Percentiles rank a stretch among this genome's conserved stretches.
These are phyloP conservation scores for Vollenhovia emeryi DNA, from an alignment of 1,140 invertebrate genomes.

Conservation along the genomic window DNA sequence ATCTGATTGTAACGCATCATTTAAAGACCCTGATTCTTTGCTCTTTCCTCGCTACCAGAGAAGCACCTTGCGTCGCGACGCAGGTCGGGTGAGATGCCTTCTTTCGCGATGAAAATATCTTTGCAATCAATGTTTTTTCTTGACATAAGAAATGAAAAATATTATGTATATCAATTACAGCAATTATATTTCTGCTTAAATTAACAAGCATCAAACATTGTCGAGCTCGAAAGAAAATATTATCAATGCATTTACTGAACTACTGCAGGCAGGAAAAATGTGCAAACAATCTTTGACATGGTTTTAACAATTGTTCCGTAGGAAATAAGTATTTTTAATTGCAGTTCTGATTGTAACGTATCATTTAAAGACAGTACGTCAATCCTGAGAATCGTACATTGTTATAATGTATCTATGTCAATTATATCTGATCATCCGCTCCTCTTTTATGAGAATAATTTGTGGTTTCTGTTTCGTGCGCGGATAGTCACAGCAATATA, in stretches of 20 bases:
- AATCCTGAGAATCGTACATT: conserved; percentile 47
- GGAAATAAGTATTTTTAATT: conserved; percentile 12
- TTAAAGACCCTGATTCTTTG: background rate
- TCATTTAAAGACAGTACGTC: background rate
- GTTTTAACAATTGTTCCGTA: background rate
- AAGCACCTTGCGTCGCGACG: conserved; percentile 31
- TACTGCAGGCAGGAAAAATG: background rate
- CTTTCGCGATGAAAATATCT: background rate
- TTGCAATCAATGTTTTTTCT: background rate
- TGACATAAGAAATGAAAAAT: background rate
- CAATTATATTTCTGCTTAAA: background rate
- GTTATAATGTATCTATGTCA: conserved; percentile 53
- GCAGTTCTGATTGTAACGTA: background rate
- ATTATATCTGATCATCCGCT: conserved; percentile 51
- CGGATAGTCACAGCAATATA: conserved; percentile 43
- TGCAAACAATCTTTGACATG: background rate
- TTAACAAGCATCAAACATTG: background rate
- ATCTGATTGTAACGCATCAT: background rate
- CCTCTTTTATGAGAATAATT: conserved; percentile 50
- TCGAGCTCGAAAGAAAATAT: background rate
- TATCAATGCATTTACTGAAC: background rate
- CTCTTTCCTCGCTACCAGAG: conserved; percentile 10
- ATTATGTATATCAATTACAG: background rate
- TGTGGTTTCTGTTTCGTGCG: conserved; percentile 58
- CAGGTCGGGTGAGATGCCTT: background rate